Conservation (phyloP, 2,888 invertebrate species). For the Conus canariensis region DNA sequence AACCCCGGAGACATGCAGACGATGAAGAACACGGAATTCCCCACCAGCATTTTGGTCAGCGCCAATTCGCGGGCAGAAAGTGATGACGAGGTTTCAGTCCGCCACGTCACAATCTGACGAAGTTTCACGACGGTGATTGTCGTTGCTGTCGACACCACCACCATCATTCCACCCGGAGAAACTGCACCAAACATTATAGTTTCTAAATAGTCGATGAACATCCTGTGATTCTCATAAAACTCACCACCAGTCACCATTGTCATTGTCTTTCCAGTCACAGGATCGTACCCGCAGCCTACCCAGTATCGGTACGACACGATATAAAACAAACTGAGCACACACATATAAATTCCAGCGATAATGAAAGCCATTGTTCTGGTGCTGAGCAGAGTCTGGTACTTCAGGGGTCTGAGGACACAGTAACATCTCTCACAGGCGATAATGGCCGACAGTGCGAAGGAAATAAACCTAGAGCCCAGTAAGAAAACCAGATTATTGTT, state of each 20-base stretch:
- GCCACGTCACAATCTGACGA: not conserved
- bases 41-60: slow-evolving; percentile 19
- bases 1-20: not conserved
- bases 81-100: not conserved
- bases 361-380: slow-evolving; percentile 32
- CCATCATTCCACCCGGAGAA: too few relatives aligned
- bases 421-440: slow-evolving; percentile 13
- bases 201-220: not conserved
- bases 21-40: too few relatives aligned
- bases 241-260: not conserved
- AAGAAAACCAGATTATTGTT: not conserved
- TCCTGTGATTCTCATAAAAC: not conserved
- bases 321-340: not conserved
- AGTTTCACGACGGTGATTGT: not conserved
- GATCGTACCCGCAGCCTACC: not conserved
- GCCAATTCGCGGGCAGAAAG: slow-evolving; percentile 6
- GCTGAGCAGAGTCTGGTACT: slow-evolving; percentile 8
- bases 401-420: slow-evolving; percentile 2
- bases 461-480: not conserved
- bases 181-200: not conserved
- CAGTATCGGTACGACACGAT: not conserved
- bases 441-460: slow-evolving; percentile 7
- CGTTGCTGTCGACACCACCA: not conserved
- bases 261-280: not conserved
- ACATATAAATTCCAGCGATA: not conserved